A percentile compares a stretch with the other conserved stretches of the same genome.
Evolutionary conservation across 2,797 vertebrate species (phyloP).

Genomic region (Phaenicophaeus curvirostris): DNA sequence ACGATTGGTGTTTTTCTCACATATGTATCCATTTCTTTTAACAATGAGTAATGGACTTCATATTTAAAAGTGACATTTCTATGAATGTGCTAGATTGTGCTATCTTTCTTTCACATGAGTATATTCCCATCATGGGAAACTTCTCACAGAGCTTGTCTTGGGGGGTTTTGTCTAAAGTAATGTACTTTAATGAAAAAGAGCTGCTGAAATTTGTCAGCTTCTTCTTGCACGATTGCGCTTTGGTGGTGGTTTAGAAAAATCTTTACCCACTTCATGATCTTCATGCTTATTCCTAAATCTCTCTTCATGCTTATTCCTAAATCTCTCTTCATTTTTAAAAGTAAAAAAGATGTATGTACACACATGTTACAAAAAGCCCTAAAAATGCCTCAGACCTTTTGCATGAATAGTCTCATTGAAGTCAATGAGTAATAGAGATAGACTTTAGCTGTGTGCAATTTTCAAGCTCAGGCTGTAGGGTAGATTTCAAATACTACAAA

Average conservation of each 20-base stretch:
- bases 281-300: constrained; percentile 35
- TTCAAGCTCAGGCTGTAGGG: neutral
- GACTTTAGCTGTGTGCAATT: neutral
- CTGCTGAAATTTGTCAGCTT: constrained; percentile 70
- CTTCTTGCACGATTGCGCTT: constrained; percentile 43
- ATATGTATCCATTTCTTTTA: constrained; percentile 66
- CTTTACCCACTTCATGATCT: constrained; percentile 51
- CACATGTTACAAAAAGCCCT: neutral
- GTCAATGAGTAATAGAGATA: constrained; percentile 14
- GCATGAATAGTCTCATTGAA: constrained; percentile 22
- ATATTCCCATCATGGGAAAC: constrained; percentile 65
- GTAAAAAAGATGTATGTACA: constrained; percentile 14
- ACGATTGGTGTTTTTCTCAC: constrained; percentile 47
- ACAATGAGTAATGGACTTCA: constrained; percentile 74
- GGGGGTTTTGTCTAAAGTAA: constrained; percentile 72
- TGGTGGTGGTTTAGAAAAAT: constrained; percentile 37
- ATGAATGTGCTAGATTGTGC: constrained; percentile 71
- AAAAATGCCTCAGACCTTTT: constrained; percentile 8
- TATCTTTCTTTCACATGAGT: constrained; percentile 70
- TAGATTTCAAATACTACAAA: neutral
- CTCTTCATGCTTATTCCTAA: constrained; percentile 49
- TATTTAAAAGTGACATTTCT: constrained; percentile 73
- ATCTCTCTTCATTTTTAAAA: constrained; percentile 53
- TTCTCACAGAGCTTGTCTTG: constrained; percentile 70
- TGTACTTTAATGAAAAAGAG: constrained; percentile 73